Conservation (phyloP, 2,113 vertebrate species). For the Oncorhynchus tshawytscha region DNA sequence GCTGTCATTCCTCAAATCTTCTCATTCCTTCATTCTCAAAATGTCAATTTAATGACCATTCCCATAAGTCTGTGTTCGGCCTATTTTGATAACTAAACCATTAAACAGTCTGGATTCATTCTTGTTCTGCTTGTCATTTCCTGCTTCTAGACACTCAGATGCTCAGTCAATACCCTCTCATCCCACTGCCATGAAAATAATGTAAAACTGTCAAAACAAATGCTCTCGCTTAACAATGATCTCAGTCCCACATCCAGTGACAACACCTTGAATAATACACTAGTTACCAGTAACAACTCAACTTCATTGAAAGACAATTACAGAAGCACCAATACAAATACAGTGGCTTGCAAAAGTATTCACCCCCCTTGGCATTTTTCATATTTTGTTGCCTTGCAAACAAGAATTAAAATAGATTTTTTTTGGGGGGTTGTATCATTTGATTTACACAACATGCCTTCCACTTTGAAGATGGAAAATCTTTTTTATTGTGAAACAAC, state of each 20-base stretch:
- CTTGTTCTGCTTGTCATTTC: slow-evolving; percentile 39
- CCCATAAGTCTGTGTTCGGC: background rate
- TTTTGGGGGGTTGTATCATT: no score
- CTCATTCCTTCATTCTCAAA: no score
- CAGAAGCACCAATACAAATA: slow-evolving; percentile 63
- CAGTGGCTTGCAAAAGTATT: no score
- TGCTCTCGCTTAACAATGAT: slow-evolving; percentile 51
- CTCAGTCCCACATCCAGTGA: slow-evolving; percentile 54
- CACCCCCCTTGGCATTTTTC: no score
- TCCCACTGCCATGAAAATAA: slow-evolving; percentile 54
- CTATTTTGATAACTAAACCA: slow-evolving; percentile 25
- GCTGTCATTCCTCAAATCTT: background rate
- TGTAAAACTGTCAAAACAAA: slow-evolving; percentile 54
- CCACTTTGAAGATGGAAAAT: no score
- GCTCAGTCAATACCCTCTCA: slow-evolving; percentile 51
- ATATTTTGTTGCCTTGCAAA: no score
- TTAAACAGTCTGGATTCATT: slow-evolving; percentile 36
- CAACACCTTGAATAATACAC: slow-evolving; percentile 47
- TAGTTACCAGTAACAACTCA: slow-evolving; percentile 29
- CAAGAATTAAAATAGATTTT: no score
- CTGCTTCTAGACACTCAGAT: slow-evolving; percentile 48
- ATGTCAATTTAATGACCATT: no score
- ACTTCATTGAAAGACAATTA: slow-evolving; percentile 39
- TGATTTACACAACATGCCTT: no score
- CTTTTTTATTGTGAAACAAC: no score